Evolutionary conservation across 2,113 vertebrate genomes (phyloP).

Genomic region (Excalfactoria chinensis): DNA sequence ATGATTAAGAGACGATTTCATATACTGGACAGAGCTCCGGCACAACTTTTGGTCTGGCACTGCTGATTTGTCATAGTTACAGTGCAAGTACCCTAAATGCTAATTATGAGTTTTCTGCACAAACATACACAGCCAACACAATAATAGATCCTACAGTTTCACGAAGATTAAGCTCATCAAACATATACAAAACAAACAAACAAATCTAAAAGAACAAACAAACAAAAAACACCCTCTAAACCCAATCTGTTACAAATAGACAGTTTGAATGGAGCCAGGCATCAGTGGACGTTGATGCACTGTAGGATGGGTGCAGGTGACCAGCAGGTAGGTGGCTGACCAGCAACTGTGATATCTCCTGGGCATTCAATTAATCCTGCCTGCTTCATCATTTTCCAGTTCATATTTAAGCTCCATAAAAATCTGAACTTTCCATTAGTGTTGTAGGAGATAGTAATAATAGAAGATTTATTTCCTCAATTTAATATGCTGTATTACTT

Average conservation of each 20-base stretch:
- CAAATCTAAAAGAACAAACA: no score
- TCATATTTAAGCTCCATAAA: conserved; percentile 66
- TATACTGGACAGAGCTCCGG: not conserved
- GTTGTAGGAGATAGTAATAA: conserved; percentile 58
- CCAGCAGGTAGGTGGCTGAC: not conserved
- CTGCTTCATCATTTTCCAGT: conserved; percentile 43
- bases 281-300: not conserved
- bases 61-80: not conserved
- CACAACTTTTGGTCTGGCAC: not conserved
- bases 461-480: conserved; percentile 64
- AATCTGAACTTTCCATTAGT: conserved; percentile 52
- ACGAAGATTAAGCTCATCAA: not conserved
- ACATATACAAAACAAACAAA: not conserved
- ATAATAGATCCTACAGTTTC: not conserved
- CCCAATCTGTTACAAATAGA: not conserved
- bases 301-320: not conserved
- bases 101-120: not conserved
- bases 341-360: not conserved
- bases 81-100: not conserved
- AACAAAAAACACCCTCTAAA: not conserved
- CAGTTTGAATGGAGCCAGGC: not conserved
- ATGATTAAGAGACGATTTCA: not conserved
- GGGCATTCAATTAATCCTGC: conserved; percentile 40
- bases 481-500: conserved; percentile 59
- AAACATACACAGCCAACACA: not conserved